Percentiles rank a stretch among this genome's conserved stretches.
phyloP scores from a whole-genome alignment of 92 coral and sea anemone genomes.

The Zoanthus sociatus region DNA sequence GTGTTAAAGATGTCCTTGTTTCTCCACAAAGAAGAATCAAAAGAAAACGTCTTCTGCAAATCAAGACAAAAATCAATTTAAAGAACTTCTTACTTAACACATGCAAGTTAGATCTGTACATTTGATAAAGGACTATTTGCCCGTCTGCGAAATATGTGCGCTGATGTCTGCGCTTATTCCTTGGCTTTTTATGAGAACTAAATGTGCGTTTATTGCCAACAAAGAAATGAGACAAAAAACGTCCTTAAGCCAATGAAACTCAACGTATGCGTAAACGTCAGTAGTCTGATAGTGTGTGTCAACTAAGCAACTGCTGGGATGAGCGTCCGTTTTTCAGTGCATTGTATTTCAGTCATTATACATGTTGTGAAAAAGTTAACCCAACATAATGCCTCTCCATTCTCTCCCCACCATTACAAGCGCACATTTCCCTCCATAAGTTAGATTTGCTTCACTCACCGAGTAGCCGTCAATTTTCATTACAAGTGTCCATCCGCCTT shows the following conservation, averaged over 20 bases:
- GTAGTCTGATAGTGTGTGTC: no score
- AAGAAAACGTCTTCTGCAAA: not conserved
- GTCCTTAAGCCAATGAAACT: no score
- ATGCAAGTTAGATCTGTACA: not conserved
- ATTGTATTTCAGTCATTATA: no score
- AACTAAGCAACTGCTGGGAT: no score
- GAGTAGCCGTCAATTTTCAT: constrained; percentile 49
- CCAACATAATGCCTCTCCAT: no score
- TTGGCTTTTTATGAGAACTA: not conserved
- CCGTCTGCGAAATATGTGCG: no score
- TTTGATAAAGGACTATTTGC: not conserved
- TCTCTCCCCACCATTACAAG: no score
- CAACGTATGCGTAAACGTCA: no score
- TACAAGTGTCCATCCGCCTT: constrained; percentile 68
- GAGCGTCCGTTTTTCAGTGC: no score
- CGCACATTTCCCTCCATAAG: no score
- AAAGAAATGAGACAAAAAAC: not conserved
- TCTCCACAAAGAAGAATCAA: constrained; percentile 30
- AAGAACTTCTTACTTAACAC: not conserved
- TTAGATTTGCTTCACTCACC: constrained; percentile 12
- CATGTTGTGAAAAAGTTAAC: no score
- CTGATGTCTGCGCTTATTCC: no score
- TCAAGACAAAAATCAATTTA: not conserved
- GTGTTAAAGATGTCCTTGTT: constrained; percentile 2
- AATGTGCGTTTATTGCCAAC: not conserved